Evolutionary conservation across 2,888 invertebrate species (phyloP).

Genomic region (Cyaniris semiargus): DNA sequence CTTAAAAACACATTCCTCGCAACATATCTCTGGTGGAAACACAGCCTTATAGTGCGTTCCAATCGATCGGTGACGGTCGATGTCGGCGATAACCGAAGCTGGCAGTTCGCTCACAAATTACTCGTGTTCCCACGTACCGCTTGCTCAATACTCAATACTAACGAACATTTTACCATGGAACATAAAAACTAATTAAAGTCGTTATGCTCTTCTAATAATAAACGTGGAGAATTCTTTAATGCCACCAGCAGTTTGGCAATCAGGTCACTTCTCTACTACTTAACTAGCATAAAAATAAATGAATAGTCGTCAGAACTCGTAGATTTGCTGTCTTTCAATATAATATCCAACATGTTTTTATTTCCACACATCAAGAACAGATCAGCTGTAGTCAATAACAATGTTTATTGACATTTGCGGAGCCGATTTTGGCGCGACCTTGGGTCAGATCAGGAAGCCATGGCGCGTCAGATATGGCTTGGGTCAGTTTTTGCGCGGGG

Average conservation of each 20-base stretch:
- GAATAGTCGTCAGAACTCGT: no score
- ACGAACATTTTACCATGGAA: not conserved
- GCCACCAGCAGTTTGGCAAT: not conserved
- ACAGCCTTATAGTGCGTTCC: not conserved
- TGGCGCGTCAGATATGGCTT: conserved; percentile 9
- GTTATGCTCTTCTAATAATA: not conserved
- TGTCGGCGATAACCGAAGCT: not conserved
- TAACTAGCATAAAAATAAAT: not conserved
- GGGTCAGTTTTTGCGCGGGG: conserved; percentile 9
- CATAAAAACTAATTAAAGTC: not conserved
- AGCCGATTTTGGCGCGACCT: conserved; percentile 13
- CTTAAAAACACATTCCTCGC: no score
- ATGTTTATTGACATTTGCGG: conserved; percentile 16
- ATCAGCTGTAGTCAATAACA: not conserved
- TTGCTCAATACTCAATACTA: conserved; percentile 8
- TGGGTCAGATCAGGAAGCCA: conserved; percentile 25
- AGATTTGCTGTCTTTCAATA: not conserved
- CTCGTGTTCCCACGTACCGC: conserved; percentile 6
- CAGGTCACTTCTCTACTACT: not conserved
- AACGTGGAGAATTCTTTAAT: not conserved
- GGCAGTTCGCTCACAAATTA: not conserved
- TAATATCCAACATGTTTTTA: not conserved
- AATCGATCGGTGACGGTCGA: not conserved
- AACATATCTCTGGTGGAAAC: no score
- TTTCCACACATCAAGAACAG: not conserved